A percentile compares a stretch with the other conserved stretches of the same genome.
phyloP scores from a whole-genome alignment of 1,140 invertebrate species.

The Chironomus striatipennis region DNA sequence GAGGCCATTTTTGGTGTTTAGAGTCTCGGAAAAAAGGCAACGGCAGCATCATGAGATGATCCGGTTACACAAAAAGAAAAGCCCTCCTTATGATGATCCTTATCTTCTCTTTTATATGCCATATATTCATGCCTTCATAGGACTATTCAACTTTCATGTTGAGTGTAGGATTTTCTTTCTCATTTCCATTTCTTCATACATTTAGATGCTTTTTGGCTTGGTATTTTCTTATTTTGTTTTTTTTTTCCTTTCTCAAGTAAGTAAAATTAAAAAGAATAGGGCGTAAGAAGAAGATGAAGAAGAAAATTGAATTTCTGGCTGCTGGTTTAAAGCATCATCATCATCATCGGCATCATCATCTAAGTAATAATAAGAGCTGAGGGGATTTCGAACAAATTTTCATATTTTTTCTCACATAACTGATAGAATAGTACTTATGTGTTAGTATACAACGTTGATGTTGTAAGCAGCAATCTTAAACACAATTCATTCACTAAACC shows the following conservation, averaged over 20 bases:
- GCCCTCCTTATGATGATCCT: not conserved
- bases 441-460: too few species aligned
- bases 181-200: too few species aligned
- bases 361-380: too few species aligned
- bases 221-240: too few species aligned
- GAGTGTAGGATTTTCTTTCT: not conserved
- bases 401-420: too few species aligned
- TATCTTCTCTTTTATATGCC: not conserved
- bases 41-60: not conserved
- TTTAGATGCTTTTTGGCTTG: too few species aligned
- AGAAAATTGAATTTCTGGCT: not conserved
- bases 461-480: too few species aligned
- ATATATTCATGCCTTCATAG: too few species aligned
- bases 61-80: not conserved
- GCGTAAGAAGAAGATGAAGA: not conserved
- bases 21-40: not conserved
- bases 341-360: not conserved
- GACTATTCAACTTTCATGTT: too few species aligned
- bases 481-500: not conserved
- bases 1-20: not conserved
- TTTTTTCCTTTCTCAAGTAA: too few species aligned
- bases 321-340: slow-evolving; percentile 5
- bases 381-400: too few species aligned
- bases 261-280: not conserved
- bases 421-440: too few species aligned